Base-by-base conservation (phyloP, 2,888 invertebrate species). In the Ectropis crepuscularia region DNA sequence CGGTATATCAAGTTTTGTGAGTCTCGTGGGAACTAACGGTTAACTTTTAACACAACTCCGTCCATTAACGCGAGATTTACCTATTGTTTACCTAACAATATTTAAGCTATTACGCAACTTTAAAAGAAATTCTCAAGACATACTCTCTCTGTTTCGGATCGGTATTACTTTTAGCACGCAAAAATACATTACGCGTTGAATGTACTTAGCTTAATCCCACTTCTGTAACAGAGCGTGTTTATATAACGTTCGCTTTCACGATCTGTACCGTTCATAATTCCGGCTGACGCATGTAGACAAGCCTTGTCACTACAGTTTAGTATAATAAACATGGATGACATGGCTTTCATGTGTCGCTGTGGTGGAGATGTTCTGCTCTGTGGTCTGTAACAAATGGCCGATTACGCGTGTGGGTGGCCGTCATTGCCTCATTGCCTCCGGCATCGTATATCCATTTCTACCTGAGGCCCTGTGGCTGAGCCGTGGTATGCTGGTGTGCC, bases 1-100 rank as follows among this genome's bases (percentile, higher is more conserved):
- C 90, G 89, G 92, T 90, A 85, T 85, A 79, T 87, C 91, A 83
- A 87, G 90, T 92, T 89, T 86, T 77, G 87, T 79, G 80, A 75
- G 84, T 67, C 75, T 78, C 89, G 89, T 92, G 90, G 83, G 90
- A 91, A 89, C 83, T 87, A 86, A 87, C 87, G 85, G 88, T 81
- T 74, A 67, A 69, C 60, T 63, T 50, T 68, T 59, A 60, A 63
- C 59, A 65, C 58, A 65, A 66, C 68, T 73, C 67, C 69, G 65
- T 75, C 72, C 72, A 74, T 75, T 70, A 69, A 46, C 58, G 65
- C 41, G 61, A 68, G 64, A 61, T 67, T 57, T 57, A 57, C 50
- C 59, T 46, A 72, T 72, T 70, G 68, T 71, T 71, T 66, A 53
- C 8, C 12, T 36, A 57, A 64, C 47, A 60, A 61, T 53, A 60